A percentile compares a stretch with the other conserved stretches of the same genome.
Conservation (phyloP, 2,797 vertebrate genomes). For the Sternotherus odoratus region DNA sequence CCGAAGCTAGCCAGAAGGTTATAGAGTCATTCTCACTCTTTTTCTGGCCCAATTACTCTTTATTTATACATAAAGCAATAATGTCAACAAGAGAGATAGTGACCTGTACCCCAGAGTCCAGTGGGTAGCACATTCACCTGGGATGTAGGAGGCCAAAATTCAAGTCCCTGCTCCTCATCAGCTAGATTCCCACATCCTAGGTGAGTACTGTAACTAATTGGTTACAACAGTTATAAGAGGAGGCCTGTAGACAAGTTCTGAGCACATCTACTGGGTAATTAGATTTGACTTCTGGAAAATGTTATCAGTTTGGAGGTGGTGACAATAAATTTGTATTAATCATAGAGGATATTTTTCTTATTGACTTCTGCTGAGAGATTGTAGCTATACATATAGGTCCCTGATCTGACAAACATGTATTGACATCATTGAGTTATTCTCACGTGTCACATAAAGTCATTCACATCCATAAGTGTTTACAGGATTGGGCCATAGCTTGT, state of each 20-base stretch:
- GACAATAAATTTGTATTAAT: background rate
- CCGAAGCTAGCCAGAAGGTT: background rate
- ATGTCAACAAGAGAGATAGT: background rate
- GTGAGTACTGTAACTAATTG: no score
- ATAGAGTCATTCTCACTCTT: background rate
- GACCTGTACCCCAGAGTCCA: background rate
- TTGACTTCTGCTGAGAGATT: no score
- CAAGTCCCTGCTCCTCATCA: no score
- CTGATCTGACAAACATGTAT: background rate
- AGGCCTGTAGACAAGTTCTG: no score
- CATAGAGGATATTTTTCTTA: no score
- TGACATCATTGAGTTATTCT: background rate
- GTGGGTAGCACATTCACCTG: background rate
- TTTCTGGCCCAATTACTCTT: background rate
- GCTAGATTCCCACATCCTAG: no score
- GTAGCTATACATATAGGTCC: no score
- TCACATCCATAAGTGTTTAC: background rate
- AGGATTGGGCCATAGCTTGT: background rate
- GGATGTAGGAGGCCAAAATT: background rate
- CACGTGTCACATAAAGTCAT: background rate
- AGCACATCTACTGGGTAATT: no score
- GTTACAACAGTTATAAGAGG: no score
- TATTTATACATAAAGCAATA: background rate
- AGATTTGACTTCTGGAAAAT: background rate
- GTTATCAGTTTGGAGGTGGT: background rate